Evolutionary conservation across 2,888 invertebrate species (phyloP).

Genomic region (Myopa tessellatipennis): DNA sequence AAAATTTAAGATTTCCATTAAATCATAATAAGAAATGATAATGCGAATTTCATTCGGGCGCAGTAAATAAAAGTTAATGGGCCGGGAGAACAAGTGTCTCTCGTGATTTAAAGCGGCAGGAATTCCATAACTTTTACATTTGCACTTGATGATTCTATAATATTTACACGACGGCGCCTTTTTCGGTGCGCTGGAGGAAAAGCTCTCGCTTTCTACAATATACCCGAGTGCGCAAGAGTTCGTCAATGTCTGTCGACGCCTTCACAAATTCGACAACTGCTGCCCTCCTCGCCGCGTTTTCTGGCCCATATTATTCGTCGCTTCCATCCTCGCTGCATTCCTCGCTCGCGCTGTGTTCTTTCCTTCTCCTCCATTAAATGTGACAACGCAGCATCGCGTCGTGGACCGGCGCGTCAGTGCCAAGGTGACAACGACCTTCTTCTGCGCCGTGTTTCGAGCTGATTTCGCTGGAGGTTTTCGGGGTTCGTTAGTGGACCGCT

Average conservation of each 20-base stretch:
- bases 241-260: constrained; percentile 36
- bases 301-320: not conserved
- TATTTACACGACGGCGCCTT: no score
- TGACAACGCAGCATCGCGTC: constrained; percentile 11
- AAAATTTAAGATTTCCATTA: constrained; percentile 49
- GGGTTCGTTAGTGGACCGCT: constrained; percentile 11
- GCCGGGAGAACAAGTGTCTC: constrained; percentile 60
- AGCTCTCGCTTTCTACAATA: no score
- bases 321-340: not conserved
- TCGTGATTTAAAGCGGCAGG: constrained; percentile 65
- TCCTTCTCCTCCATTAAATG: constrained; percentile 11
- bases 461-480: not conserved
- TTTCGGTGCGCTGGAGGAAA: no score
- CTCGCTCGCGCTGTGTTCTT: no score
- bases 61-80: constrained; percentile 55
- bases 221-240: constrained; percentile 18
- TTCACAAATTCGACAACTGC: constrained; percentile 30
- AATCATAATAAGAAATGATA: constrained; percentile 64
- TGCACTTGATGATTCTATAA: not conserved
- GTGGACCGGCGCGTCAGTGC: not conserved
- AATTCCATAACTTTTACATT: constrained; percentile 59
- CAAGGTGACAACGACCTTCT: constrained; percentile 29
- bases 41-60: constrained; percentile 62
- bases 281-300: no score
- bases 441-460: not conserved